Evolutionary conservation across 2,113 vertebrate genomes (phyloP).

Genomic region (Pongo abelii): DNA sequence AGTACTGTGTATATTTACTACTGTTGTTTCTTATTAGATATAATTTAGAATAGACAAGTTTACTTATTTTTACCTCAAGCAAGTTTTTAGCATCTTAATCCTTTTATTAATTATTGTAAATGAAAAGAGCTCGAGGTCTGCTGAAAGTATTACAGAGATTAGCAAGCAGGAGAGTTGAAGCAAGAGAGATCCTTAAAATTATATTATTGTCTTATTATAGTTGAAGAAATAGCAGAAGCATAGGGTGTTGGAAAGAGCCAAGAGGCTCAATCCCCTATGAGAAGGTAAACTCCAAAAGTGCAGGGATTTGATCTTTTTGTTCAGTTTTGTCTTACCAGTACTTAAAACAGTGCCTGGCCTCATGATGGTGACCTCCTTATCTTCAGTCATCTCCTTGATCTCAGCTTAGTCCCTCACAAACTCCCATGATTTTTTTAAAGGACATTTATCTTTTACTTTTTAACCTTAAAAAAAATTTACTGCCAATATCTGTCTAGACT

Average conservation of each 20-base stretch:
- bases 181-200: neutral
- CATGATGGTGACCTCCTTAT: neutral
- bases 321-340: neutral
- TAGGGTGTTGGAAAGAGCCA: neutral
- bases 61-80: neutral
- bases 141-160: neutral
- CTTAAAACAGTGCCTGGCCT: neutral
- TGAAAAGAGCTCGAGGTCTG: neutral
- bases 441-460: neutral
- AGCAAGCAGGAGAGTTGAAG: neutral
- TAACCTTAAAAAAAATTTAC: neutral
- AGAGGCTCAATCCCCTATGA: neutral
- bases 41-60: neutral
- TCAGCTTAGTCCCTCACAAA: neutral
- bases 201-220: neutral
- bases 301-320: neutral
- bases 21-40: neutral
- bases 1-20: neutral
- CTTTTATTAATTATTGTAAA: neutral
- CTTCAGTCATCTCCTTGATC: neutral
- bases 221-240: neutral
- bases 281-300: neutral
- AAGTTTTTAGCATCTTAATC: neutral
- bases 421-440: neutral
- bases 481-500: neutral